These are phyloP conservation scores for Eretmochelys imbricata DNA, from an alignment of 2,113 vertebrate genomes.

Conservation along the genomic window DNA sequence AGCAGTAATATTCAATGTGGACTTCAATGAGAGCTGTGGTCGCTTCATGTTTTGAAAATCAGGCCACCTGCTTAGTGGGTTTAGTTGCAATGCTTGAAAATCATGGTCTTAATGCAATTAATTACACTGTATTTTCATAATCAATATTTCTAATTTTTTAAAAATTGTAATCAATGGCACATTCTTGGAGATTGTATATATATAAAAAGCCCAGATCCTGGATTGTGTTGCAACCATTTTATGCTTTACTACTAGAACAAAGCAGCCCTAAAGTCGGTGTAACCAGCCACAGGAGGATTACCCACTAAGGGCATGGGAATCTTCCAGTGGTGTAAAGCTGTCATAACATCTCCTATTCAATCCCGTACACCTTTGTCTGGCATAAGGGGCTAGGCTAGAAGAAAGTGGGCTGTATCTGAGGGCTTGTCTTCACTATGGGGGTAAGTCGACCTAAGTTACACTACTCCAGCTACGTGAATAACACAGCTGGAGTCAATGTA, in stretches of 20 bases:
- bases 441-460: no score
- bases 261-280: rapidly evolving
- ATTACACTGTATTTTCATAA: background rate
- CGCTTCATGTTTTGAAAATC: background rate
- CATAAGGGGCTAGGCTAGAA: background rate
- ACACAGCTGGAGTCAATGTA: no score
- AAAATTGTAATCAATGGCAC: background rate
- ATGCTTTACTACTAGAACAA: background rate
- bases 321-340: background rate
- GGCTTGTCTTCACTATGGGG: background rate
- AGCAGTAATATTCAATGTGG: background rate
- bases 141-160: background rate
- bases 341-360: background rate
- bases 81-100: constrained; percentile 1
- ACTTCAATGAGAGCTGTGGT: background rate
- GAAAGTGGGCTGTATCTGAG: background rate
- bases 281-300: background rate
- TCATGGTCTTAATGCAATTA: background rate
- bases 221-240: background rate
- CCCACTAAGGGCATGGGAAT: background rate
- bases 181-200: background rate
- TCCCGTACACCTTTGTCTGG: background rate
- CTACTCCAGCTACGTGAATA: no score
- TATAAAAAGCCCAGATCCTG: background rate
- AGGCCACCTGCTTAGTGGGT: background rate